phyloP scores from a whole-genome alignment of 1,140 invertebrate genomes.

The Hyles euphorbiae region DNA sequence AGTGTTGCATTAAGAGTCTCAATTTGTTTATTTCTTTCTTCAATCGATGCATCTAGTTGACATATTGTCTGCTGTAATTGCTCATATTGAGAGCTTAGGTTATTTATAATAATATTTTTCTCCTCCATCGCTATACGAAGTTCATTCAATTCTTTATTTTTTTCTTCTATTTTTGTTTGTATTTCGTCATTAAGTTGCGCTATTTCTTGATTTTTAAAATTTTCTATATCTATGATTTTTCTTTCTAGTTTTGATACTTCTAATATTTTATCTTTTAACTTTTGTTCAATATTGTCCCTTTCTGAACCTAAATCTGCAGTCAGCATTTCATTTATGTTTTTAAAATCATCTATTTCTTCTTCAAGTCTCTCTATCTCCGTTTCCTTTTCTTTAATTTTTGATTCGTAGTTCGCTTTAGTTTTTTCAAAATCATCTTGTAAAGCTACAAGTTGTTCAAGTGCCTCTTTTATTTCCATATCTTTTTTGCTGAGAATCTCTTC shows the following conservation, averaged over 20 bases:
- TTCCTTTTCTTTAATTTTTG: slow-evolving; percentile 14
- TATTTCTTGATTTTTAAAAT: slow-evolving; percentile 23
- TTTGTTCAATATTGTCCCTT: slow-evolving; percentile 17
- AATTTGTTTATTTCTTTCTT: slow-evolving; percentile 28
- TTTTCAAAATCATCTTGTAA: slow-evolving; percentile 36
- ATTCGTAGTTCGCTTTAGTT: slow-evolving; percentile 31
- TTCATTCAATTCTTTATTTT: slow-evolving; percentile 24
- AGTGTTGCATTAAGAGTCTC: slow-evolving; percentile 30
- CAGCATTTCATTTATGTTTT: slow-evolving; percentile 13
- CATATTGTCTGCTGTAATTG: slow-evolving; percentile 28
- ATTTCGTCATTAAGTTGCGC: slow-evolving; percentile 19
- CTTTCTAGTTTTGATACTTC: slow-evolving; percentile 25
- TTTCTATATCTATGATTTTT: slow-evolving; percentile 12
- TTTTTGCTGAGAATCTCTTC: slow-evolving; percentile 31
- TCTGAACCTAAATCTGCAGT: slow-evolving; percentile 1
- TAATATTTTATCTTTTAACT: slow-evolving; percentile 14
- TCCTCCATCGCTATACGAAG: slow-evolving; percentile 20
- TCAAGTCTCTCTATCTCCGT: slow-evolving; percentile 20
- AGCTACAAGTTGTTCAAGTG: slow-evolving; percentile 30
- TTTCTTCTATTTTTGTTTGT: slow-evolving; percentile 23
- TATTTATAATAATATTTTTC: slow-evolving; percentile 18
- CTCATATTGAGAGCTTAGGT: slow-evolving; percentile 21
- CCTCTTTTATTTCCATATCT: slow-evolving; percentile 42
- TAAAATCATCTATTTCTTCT: slow-evolving; percentile 17
- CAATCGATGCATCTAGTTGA: slow-evolving; percentile 31